A percentile compares a stretch with the other conserved stretches of the same genome.
These are phyloP conservation scores for Steinernema carpocapsae DNA, from an alignment of 2,888 invertebrate species.

Conservation along the genomic window DNA sequence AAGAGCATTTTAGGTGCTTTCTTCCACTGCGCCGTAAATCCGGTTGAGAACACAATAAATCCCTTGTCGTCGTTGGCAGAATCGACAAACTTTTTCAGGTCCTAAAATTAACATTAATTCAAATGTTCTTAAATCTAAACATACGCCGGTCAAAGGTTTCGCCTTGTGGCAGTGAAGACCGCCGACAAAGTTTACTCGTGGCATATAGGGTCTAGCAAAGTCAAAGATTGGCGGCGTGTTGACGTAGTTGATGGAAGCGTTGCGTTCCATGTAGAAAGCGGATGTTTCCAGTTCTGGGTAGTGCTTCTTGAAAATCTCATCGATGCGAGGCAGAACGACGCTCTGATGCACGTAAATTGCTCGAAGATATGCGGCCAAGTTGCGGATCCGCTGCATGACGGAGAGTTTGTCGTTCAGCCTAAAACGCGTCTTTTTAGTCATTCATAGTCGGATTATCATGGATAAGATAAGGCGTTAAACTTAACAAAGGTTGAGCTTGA, in stretches of 20 bases:
- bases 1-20: slow-evolving; percentile 53
- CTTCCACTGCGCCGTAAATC: slow-evolving; percentile 63
- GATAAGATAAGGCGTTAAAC: no score
- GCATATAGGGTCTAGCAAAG: slow-evolving; percentile 68
- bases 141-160: slow-evolving; percentile 50
- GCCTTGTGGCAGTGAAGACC: slow-evolving; percentile 67
- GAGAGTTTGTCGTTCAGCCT: slow-evolving; percentile 65
- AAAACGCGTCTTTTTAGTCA: no score
- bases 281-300: slow-evolving; percentile 34
- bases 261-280: slow-evolving; percentile 66
- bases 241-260: slow-evolving; percentile 68
- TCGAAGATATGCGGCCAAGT: slow-evolving; percentile 63
- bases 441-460: no score
- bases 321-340: slow-evolving; percentile 64
- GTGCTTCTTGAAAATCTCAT: slow-evolving; percentile 54
- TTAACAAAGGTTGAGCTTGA: no score
- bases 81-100: slow-evolving; percentile 52
- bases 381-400: slow-evolving; percentile 60
- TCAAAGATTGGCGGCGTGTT: slow-evolving; percentile 69
- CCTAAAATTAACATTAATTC: slow-evolving; percentile 52
- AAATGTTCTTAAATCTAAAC: no score
- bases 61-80: slow-evolving; percentile 52
- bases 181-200: slow-evolving; percentile 68
- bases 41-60: slow-evolving; percentile 64
- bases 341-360: slow-evolving; percentile 67